These are phyloP conservation scores for Microctonus aethiopoides DNA, from an alignment of 2,888 invertebrate genomes.

Conservation along the genomic window DNA sequence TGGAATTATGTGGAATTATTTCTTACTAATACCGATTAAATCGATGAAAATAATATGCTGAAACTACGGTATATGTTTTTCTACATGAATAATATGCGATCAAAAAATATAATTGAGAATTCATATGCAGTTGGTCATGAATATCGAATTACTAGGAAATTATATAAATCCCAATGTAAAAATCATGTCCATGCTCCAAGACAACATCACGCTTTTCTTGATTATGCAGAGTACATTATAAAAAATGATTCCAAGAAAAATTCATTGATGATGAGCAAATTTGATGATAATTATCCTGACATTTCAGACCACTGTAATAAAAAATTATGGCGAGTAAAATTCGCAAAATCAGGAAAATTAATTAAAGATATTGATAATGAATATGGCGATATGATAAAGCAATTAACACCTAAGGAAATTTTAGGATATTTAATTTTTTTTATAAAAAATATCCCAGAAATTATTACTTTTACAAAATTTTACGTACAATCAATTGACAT, in stretches of 20 bases:
- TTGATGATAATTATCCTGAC: not conserved
- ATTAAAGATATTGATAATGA: conserved; percentile 7
- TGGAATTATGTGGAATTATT: too few relatives aligned
- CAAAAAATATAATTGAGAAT: too few relatives aligned
- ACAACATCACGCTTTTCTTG: not conserved
- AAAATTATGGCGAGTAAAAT: not conserved
- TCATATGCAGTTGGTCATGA: too few relatives aligned
- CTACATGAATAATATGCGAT: too few relatives aligned
- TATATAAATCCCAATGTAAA: too few relatives aligned
- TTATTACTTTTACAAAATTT: conserved; percentile 8
- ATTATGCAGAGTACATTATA: not conserved
- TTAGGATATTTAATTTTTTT: conserved; percentile 35
- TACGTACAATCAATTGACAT: conserved; percentile 36
- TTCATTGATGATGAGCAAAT: not conserved
- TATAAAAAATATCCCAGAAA: conserved; percentile 16
- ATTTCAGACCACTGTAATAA: not conserved
- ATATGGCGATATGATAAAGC: conserved; percentile 31
- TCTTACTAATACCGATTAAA: too few relatives aligned
- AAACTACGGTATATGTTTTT: too few relatives aligned
- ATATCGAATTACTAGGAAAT: too few relatives aligned
- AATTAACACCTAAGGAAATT: conserved; percentile 33
- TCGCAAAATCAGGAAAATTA: not conserved
- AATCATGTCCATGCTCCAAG: too few relatives aligned
- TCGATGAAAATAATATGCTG: too few relatives aligned
- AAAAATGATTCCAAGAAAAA: not conserved